Evolutionary conservation across 1,140 invertebrate genomes (phyloP).

Genomic region (Paracyclopina nana): DNA sequence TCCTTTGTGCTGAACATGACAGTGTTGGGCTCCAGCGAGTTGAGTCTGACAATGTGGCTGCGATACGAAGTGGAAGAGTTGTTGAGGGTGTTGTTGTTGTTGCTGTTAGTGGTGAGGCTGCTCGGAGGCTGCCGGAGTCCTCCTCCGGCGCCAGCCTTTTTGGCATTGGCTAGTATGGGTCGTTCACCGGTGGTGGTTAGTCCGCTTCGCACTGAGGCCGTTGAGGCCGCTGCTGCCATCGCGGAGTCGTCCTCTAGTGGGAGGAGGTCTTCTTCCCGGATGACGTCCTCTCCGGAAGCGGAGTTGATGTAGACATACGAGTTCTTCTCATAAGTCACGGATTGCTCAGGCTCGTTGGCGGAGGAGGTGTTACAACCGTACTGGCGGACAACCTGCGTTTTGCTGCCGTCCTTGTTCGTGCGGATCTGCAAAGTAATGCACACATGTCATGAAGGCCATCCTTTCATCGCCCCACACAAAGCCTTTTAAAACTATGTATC

Average conservation of each 20-base stretch:
- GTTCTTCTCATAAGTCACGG: conserved; percentile 16
- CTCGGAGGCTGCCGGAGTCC: too few relatives aligned
- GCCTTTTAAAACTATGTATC: too few relatives aligned
- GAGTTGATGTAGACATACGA: conserved; percentile 16
- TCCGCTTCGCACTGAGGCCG: background rate
- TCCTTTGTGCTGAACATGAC: conserved; percentile 23
- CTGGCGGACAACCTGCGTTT: conserved; percentile 14
- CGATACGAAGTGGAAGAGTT: conserved; percentile 8
- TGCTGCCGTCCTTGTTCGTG: conserved; percentile 13
- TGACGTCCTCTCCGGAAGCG: background rate
- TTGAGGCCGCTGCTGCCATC: background rate
- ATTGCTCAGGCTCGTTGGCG: conserved; percentile 8
- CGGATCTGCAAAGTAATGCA: conserved; percentile 12
- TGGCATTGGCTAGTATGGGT: too few relatives aligned
- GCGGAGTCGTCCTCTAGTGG: background rate
- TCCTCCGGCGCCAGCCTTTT: background rate
- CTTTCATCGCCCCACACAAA: too few relatives aligned
- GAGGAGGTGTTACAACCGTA: conserved; percentile 15
- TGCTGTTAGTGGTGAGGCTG: background rate
- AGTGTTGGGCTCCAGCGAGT: conserved; percentile 24
- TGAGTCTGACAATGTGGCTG: conserved; percentile 22
- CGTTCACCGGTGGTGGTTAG: background rate
- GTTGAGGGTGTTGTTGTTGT: background rate
- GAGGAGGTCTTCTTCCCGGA: background rate
- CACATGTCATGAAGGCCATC: too few relatives aligned